Percentiles rank a stretch among this genome's conserved stretches.
Evolutionary conservation across 1,140 invertebrate genomes (phyloP).

Genomic region (Mya arenaria): DNA sequence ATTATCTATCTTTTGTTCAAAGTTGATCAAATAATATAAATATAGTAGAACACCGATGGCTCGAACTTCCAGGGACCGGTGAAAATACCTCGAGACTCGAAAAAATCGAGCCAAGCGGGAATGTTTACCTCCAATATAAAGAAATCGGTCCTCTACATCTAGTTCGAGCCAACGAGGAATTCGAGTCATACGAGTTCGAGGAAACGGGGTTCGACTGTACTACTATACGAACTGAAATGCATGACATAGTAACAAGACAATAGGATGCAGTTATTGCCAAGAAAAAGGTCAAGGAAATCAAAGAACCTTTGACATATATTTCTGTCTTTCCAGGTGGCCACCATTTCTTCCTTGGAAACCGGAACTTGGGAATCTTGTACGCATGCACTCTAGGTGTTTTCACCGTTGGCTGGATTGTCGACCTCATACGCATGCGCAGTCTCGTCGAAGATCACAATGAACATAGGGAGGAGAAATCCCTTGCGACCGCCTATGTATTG

Average conservation of each 20-base stretch:
- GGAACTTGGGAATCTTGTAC: slow-evolving; percentile 56
- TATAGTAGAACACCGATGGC: too few relatives aligned
- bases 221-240: background rate
- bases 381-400: slow-evolving; percentile 52
- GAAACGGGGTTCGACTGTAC: too few relatives aligned
- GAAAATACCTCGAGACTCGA: too few relatives aligned
- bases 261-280: background rate
- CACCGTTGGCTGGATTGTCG: slow-evolving; percentile 56
- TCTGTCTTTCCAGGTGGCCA: slow-evolving; percentile 60
- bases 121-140: too few relatives aligned
- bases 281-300: background rate
- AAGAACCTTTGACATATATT: too few relatives aligned
- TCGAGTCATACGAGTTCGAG: too few relatives aligned
- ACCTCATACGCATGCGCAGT: slow-evolving; percentile 54
- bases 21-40: too few relatives aligned
- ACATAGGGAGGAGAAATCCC: slow-evolving; percentile 31
- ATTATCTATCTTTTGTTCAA: too few relatives aligned
- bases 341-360: slow-evolving; percentile 62
- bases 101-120: too few relatives aligned
- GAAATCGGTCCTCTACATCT: too few relatives aligned
- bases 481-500: slow-evolving; percentile 54
- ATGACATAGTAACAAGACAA: background rate
- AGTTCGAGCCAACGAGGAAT: too few relatives aligned
- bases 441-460: slow-evolving; percentile 46
- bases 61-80: too few relatives aligned